Evolutionary conservation across 2,888 invertebrate species (phyloP), one percentile per base, ranked within the genome.

Genomic region (Alsophila aescularia): DNA sequence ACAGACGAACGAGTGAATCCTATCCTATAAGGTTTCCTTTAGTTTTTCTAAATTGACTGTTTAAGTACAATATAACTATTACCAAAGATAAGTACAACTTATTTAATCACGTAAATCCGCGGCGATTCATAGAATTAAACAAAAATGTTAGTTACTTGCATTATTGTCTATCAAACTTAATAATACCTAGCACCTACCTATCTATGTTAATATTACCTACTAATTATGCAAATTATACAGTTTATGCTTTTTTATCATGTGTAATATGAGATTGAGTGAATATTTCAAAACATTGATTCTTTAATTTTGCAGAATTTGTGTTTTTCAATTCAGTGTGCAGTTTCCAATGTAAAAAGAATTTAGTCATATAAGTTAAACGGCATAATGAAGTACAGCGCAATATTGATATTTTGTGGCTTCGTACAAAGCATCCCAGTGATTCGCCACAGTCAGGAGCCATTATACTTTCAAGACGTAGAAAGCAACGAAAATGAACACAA

Each of bases 281-380:
- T 31, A 31, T 31, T 31, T 27, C 14, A 37, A 12, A 21, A 21
- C 12, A 31, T 18, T 18, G 12, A 44, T 6, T 16, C 9, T 4
- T 18, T n/a, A 64, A 61, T 62, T 59, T 47, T 52, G 64, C 64
- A 57, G 62, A 60, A 32, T 50, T 29, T 8, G n/a, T 31, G 15
- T 40, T 44, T 51, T 10, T 27, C 5, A 40, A 37, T 47, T 16
- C 5, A 29, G 50, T 21, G 18, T 43, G 27, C 36, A 48, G 34
- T 29, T 1, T 29, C 29, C 13, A 12, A 65, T 64, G 42, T 41
- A 5, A 7, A 62, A 64, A 65, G 52, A 60, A 69, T 64, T 58
- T 60, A 64, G 60, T 64, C 55, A 58, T 34, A 52, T 35, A 31
- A 39, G 15, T 52, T 51, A 35, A 51, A 55, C 18, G 40, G 12